These are phyloP conservation scores for Murina feae DNA, from an alignment of 2,113 vertebrate genomes.

Conservation along the genomic window DNA sequence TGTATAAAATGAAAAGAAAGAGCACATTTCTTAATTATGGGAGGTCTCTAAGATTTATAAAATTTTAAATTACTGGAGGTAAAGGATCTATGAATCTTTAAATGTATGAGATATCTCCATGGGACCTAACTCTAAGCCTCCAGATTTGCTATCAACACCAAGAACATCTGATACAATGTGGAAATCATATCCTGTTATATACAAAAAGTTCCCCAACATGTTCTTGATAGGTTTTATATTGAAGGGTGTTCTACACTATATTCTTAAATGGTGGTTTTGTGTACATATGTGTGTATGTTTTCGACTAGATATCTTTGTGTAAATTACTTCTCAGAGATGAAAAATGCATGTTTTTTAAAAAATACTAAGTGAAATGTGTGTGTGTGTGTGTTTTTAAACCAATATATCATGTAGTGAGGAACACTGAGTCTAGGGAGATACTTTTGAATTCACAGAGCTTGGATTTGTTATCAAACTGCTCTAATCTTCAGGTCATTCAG, in stretches of 20 bases:
- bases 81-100: neutral
- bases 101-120: neutral
- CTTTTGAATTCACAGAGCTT: neutral
- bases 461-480: neutral
- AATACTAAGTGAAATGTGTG: neutral
- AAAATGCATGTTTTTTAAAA: neutral
- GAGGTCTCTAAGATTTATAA: neutral
- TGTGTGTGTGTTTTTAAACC: too few species aligned
- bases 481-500: neutral
- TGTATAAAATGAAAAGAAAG: neutral
- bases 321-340: neutral
- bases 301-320: neutral
- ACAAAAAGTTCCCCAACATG: neutral
- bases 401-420: neutral
- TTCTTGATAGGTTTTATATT: neutral
- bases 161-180: neutral
- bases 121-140: neutral
- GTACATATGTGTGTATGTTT: neutral
- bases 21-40: neutral
- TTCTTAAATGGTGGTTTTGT: neutral
- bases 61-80: neutral
- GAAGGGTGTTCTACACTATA: neutral
- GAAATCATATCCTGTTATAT: neutral
- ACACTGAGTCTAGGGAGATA: neutral
- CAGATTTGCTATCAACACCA: neutral